phyloP scores from a whole-genome alignment of 2,888 invertebrate genomes.

The Strigamia maritima region DNA sequence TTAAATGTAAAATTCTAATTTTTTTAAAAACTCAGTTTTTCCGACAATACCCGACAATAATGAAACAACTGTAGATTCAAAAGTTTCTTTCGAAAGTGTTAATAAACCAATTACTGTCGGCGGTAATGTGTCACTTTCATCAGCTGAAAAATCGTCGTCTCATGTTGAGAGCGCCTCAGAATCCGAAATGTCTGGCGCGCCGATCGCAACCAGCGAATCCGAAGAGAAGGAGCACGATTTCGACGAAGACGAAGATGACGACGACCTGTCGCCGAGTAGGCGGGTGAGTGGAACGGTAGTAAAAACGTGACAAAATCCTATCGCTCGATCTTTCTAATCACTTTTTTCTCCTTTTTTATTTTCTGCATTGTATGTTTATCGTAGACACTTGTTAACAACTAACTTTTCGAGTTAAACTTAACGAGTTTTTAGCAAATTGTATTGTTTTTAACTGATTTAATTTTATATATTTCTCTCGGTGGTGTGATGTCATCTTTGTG shows the following conservation, averaged over 20 bases:
- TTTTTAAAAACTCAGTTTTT: background rate
- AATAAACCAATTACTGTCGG: background rate
- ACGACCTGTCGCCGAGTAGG: conserved; percentile 20
- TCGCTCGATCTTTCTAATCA: background rate
- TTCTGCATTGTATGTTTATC: background rate
- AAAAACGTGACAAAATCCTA: no score
- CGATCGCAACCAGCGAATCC: conserved; percentile 12
- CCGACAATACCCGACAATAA: background rate
- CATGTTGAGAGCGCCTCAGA: conserved; percentile 1
- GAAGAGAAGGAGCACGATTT: conserved; percentile 38
- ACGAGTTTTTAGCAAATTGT: background rate
- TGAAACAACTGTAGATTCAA: background rate
- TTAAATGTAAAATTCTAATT: background rate
- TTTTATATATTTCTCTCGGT: background rate
- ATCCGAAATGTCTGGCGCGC: background rate
- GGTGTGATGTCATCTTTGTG: conserved; percentile 1
- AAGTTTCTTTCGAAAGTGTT: background rate
- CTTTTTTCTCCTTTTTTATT: background rate
- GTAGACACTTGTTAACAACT: background rate
- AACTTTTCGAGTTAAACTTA: background rate
- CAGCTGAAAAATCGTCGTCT: background rate
- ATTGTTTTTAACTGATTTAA: background rate
- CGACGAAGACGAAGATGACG: conserved; percentile 39
- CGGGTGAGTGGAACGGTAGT: background rate
- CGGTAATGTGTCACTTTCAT: background rate